Evolutionary conservation across 2,888 invertebrate species (phyloP).

Genomic region (Nomada fabriciana): DNA sequence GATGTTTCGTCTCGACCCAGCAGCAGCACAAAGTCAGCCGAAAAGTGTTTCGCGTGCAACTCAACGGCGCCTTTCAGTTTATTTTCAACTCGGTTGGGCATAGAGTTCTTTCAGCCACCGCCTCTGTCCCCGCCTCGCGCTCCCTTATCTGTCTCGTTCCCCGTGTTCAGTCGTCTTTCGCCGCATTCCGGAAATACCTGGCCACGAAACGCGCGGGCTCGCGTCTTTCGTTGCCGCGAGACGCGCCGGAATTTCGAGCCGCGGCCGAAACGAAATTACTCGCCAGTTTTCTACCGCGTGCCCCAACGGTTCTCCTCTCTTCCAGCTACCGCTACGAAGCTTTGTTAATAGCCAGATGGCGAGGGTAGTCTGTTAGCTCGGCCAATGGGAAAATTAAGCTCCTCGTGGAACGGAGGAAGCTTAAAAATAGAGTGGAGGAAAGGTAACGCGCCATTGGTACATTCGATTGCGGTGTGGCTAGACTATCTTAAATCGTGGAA

Average conservation of each 20-base stretch:
- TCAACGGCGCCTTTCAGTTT: conserved; percentile 10
- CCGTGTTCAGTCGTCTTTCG: conserved; percentile 4
- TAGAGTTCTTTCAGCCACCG: background rate
- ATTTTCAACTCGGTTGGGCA: conserved; percentile 23
- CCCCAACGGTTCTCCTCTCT: background rate
- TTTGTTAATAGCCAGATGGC: background rate
- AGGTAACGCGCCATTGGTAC: too few relatives aligned
- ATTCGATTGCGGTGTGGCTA: too few relatives aligned
- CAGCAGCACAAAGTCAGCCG: conserved; percentile 15
- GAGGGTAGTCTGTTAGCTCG: too few relatives aligned
- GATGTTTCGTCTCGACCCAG: background rate
- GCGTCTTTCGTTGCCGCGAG: conserved; percentile 2
- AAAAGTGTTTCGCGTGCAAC: conserved; percentile 24
- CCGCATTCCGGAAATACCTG: conserved; percentile 33
- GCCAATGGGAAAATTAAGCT: too few relatives aligned
- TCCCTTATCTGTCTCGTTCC: conserved; percentile 14
- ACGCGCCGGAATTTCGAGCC: conserved; percentile 20
- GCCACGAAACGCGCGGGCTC: background rate
- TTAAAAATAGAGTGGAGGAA: too few relatives aligned
- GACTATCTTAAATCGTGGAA: too few relatives aligned
- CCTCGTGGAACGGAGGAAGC: too few relatives aligned
- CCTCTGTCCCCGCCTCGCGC: background rate
- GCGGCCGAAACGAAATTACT: conserved; percentile 25
- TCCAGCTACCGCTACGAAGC: background rate
- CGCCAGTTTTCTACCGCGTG: background rate